Base-by-base conservation (phyloP, 2,797 vertebrate genomes). In the Zenarchopterus dispar region DNA sequence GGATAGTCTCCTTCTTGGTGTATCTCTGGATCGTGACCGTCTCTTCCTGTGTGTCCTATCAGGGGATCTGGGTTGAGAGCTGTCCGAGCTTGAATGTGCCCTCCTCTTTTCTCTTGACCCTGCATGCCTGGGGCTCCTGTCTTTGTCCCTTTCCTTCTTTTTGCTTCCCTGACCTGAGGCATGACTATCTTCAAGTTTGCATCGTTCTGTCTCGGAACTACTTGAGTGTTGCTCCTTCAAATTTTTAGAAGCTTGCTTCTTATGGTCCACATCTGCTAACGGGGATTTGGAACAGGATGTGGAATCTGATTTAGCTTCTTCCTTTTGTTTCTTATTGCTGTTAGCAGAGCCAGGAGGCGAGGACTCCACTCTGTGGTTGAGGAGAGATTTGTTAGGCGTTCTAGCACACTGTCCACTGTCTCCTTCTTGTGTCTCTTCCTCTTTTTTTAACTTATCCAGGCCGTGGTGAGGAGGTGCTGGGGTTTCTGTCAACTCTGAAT, bases 41-140 rank as follows among this genome's bases (percentile, higher is more conserved):
- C 78, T 94, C 80, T 93, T 95, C 70, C 88, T 93, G 42, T 56
- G 78, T 21, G 81, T 84, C 4, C 82, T 90, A 19, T 94, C 93
- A 1, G 91, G 77, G 9, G 84, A 88, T 36, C 84, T 89, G 0
- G 91, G 90, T 19, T 21, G 65, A 13, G 88, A 90, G 60, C 84
- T 88, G 56, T 84, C 84, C 2, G 91, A 92, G 3, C 64, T 18
- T 21, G 89, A 86, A 21, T 9, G 45, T 1, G 66, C 45, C 19
- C 56, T 82, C 21, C 67, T 88, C 46, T 43, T 80, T 33, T 88
- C 88, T 68, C 64, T 77, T 17, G 91, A 92, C 33, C 66, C 78
- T 16, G 92, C 91, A 17, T 63, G 69, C 36, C 84, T 83, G 0
- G 68, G 80, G 19, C 41, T 78, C 44, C 61, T 84, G 26, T 87